Evolutionary conservation across 2,888 invertebrate species (phyloP).

Genomic region (Lagria hirta): DNA sequence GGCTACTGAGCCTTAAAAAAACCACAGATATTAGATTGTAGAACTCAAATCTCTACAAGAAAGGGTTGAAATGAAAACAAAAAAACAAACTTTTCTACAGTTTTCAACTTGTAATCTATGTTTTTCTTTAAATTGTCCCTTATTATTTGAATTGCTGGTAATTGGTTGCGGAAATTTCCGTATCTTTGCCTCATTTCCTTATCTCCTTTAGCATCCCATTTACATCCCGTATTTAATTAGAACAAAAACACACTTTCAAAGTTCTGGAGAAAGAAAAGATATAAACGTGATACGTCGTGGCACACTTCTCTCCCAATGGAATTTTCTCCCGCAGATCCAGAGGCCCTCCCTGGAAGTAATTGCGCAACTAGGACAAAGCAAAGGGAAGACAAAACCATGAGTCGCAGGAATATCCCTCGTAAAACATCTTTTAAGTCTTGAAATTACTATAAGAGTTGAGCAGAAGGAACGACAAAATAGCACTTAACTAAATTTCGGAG

Average conservation of each 20-base stretch:
- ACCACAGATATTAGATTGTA: no score
- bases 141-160: no score
- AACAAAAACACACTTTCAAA: constrained; percentile 5
- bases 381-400: constrained; percentile 18
- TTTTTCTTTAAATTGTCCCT: no score
- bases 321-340: constrained; percentile 4
- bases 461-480: constrained; percentile 15
- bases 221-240: constrained; percentile 9
- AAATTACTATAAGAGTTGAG: constrained; percentile 21
- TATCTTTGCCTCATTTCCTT: no score
- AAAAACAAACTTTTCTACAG: no score
- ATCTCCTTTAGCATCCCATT: neutral
- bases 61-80: no score
- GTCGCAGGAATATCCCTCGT: constrained; percentile 19
- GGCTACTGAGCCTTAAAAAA: no score
- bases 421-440: constrained; percentile 21
- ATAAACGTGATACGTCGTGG: constrained; percentile 1
- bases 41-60: no score
- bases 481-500: constrained; percentile 17
- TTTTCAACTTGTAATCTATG: no score
- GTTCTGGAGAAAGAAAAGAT: constrained; percentile 10
- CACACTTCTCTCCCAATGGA: constrained; percentile 5
- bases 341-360: constrained; percentile 20
- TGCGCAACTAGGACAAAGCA: constrained; percentile 14
- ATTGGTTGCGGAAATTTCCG: no score